Conservation (phyloP, 1,140 invertebrate species). For the Bacillus rossius region DNA sequence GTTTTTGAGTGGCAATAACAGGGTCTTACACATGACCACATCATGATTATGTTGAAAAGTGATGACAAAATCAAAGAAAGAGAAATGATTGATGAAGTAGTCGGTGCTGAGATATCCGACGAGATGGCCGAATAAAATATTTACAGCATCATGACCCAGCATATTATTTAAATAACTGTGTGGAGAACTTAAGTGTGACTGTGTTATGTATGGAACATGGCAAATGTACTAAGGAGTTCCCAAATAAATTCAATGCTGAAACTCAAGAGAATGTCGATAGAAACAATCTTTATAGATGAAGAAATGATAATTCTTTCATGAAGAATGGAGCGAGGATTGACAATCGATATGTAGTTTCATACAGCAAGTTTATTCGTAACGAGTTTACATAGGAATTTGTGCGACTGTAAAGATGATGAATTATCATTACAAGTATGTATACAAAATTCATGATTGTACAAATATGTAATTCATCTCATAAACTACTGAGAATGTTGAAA, state of each 20-base stretch:
- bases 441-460: constrained; percentile 33
- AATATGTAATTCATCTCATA: neutral
- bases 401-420: constrained; percentile 29
- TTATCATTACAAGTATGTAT: constrained; percentile 35
- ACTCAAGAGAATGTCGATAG: constrained; percentile 10
- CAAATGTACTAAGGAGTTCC: constrained; percentile 23
- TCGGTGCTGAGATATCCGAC: constrained; percentile 19
- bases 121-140: neutral
- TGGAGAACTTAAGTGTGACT: no score
- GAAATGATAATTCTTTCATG: neutral
- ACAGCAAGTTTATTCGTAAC: constrained; percentile 27
- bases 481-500: neutral
- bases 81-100: constrained; percentile 14
- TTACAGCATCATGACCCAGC: no score
- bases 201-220: constrained; percentile 25
- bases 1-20: constrained; percentile 26
- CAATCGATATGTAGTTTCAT: constrained; percentile 33
- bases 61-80: constrained; percentile 17
- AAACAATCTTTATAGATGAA: constrained; percentile 13
- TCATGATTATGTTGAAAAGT: constrained; percentile 16
- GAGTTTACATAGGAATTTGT: constrained; percentile 34
- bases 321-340: constrained; percentile 1
- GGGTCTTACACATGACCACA: constrained; percentile 12
- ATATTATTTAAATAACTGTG: no score
- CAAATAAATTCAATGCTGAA: constrained; percentile 15